A percentile compares a stretch with the other conserved stretches of the same genome.
Conservation (phyloP, 1,140 invertebrate species). For the Calliphora vicina region DNA sequence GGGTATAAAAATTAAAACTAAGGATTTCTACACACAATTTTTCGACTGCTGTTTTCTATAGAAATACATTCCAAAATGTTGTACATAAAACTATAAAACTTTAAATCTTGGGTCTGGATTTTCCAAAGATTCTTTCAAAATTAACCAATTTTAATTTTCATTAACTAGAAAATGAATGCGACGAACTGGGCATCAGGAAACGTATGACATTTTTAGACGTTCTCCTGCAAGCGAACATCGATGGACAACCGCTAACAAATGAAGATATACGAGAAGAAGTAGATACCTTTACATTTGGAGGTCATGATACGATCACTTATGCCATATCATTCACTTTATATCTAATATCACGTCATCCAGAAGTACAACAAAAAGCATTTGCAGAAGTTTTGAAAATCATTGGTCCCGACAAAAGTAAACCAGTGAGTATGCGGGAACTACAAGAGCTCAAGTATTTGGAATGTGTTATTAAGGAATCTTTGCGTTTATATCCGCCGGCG, state of each 20-base stretch:
- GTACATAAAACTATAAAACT: too few species aligned
- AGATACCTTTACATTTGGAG: constrained; percentile 79
- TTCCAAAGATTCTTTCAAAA: too few species aligned
- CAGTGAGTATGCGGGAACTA: constrained; percentile 59
- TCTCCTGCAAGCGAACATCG: constrained; percentile 69
- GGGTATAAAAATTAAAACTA: too few species aligned
- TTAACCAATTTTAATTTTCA: too few species aligned
- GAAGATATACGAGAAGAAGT: constrained; percentile 74
- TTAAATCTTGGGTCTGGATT: too few species aligned
- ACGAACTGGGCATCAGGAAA: constrained; percentile 66
- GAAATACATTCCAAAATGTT: too few species aligned
- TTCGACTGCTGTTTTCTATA: too few species aligned
- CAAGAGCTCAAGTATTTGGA: constrained; percentile 65
- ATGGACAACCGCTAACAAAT: constrained; percentile 67
- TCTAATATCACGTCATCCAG: constrained; percentile 36
- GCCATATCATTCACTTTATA: constrained; percentile 37
- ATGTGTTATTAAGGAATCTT: constrained; percentile 64
- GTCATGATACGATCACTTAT: constrained; percentile 42
- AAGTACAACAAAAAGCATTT: constrained; percentile 65
- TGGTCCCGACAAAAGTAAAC: constrained; percentile 49
- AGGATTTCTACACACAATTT: too few species aligned
- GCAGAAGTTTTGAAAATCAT: constrained; percentile 69
- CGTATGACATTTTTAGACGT: constrained; percentile 78
- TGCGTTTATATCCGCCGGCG: constrained; percentile 66
- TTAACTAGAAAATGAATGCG: neutral